Conservation (phyloP, 2,888 invertebrate genomes). For the Drosophila neoperkinsi region DNA sequence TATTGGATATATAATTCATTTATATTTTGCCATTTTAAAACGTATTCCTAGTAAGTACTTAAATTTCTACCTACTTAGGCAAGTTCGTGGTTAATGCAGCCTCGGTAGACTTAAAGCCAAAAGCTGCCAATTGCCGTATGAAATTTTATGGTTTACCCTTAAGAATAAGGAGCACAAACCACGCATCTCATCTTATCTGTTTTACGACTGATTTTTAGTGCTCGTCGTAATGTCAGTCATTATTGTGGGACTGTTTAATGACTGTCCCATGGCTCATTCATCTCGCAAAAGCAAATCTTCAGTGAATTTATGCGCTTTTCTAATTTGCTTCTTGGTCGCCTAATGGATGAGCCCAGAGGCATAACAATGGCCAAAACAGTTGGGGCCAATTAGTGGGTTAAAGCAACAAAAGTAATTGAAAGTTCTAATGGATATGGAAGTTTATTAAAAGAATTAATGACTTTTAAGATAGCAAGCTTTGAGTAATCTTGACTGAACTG, state of each 20-base stretch:
- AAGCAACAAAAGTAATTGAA: conserved; percentile 37
- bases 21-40: not conserved
- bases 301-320: conserved; percentile 57
- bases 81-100: conserved; percentile 21
- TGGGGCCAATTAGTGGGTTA: conserved; percentile 44
- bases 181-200: conserved; percentile 49
- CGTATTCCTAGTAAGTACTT: not conserved
- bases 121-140: conserved; percentile 1
- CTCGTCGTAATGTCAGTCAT: conserved; percentile 64
- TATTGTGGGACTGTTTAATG: conserved; percentile 66
- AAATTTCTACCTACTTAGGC: conserved; percentile 11
- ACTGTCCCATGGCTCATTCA: conserved; percentile 41
- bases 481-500: too few relatives aligned
- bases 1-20: not conserved
- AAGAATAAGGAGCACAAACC: conserved; percentile 33
- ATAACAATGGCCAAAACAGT: conserved; percentile 27
- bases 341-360: conserved; percentile 57
- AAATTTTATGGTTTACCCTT: conserved; percentile 36
- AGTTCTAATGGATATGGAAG: conserved; percentile 26
- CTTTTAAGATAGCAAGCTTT: not conserved
- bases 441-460: conserved; percentile 23
- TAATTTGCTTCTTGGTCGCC: conserved; percentile 54
- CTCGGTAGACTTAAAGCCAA: not conserved
- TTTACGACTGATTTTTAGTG: conserved; percentile 73
- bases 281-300: conserved; percentile 27